These are phyloP conservation scores for Macrocentrus cingulum DNA, from an alignment of 1,140 invertebrate genomes.

Conservation along the genomic window DNA sequence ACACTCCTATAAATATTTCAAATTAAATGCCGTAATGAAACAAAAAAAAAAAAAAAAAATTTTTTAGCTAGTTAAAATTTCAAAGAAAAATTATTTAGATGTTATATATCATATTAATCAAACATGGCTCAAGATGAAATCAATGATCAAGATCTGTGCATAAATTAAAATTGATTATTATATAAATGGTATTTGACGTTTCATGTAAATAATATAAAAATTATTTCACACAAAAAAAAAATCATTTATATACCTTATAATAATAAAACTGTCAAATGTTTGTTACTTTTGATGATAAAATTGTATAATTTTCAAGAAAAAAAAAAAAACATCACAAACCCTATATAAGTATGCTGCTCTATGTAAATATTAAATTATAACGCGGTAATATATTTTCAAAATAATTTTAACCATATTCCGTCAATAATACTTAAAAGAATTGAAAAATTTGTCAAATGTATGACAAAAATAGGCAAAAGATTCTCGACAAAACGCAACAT, in stretches of 20 bases:
- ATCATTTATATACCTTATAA: too few species aligned
- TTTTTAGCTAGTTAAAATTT: constrained; percentile 18
- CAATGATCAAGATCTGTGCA: constrained; percentile 41
- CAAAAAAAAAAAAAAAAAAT: constrained; percentile 13
- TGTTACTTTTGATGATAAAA: constrained; percentile 36
- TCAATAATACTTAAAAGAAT: too few species aligned
- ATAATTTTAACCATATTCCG: too few species aligned
- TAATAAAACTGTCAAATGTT: constrained; percentile 42
- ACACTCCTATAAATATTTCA: not conserved
- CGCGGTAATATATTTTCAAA: too few species aligned
- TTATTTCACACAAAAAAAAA: not conserved
- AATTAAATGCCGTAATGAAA: not conserved
- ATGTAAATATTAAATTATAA: too few species aligned
- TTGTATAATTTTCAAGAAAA: too few species aligned
- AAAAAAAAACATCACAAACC: too few species aligned
- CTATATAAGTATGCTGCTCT: too few species aligned
- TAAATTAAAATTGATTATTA: constrained; percentile 34
- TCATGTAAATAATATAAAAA: constrained; percentile 48
- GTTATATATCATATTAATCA: constrained; percentile 24
- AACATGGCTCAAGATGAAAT: constrained; percentile 40
- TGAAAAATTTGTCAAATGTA: too few species aligned
- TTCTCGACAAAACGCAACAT: too few species aligned
- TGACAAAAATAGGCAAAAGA: too few species aligned
- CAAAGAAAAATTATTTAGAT: constrained; percentile 26
- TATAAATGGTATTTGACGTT: constrained; percentile 52